Percentiles rank a stretch among this genome's conserved stretches.
phyloP scores from a whole-genome alignment of 2,888 invertebrate species.

The Sthenelais limicola region DNA sequence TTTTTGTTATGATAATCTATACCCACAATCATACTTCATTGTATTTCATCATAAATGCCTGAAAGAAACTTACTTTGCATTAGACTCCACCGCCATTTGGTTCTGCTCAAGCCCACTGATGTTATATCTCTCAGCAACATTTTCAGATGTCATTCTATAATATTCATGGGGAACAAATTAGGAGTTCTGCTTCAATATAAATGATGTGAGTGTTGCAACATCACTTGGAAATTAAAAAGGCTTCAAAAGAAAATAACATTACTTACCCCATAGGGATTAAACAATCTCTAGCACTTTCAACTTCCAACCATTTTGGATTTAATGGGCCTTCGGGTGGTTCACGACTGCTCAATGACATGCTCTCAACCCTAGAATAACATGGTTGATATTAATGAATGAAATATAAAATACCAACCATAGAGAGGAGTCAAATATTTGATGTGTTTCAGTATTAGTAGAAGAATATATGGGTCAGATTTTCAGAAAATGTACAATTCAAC shows the following conservation, averaged over 20 bases:
- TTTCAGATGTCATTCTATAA: conserved; percentile 70
- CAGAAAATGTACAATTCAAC: no score
- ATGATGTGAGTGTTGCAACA: neutral
- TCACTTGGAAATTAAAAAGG: neutral
- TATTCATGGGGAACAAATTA: neutral
- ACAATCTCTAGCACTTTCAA: conserved; percentile 58
- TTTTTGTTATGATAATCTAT: neutral
- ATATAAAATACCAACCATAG: conserved; percentile 1
- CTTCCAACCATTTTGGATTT: conserved; percentile 62
- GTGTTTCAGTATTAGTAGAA: no score
- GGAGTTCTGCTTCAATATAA: neutral
- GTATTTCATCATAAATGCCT: neutral
- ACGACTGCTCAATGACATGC: conserved; percentile 57
- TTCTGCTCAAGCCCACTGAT: conserved; percentile 65
- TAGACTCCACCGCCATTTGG: conserved; percentile 64
- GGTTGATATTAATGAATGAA: neutral
- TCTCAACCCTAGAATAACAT: conserved; percentile 59
- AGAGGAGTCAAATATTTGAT: conserved; percentile 20
- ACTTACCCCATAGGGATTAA: conserved; percentile 69
- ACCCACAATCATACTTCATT: neutral
- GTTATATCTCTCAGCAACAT: conserved; percentile 67
- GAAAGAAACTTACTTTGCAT: conserved; percentile 60
- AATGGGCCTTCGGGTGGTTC: conserved; percentile 42
- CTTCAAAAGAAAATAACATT: neutral
- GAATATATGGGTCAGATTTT: no score